Evolutionary conservation across 2,113 vertebrate species (phyloP), one percentile per base, ranked within the genome.

Genomic region (Strix uralensis): DNA sequence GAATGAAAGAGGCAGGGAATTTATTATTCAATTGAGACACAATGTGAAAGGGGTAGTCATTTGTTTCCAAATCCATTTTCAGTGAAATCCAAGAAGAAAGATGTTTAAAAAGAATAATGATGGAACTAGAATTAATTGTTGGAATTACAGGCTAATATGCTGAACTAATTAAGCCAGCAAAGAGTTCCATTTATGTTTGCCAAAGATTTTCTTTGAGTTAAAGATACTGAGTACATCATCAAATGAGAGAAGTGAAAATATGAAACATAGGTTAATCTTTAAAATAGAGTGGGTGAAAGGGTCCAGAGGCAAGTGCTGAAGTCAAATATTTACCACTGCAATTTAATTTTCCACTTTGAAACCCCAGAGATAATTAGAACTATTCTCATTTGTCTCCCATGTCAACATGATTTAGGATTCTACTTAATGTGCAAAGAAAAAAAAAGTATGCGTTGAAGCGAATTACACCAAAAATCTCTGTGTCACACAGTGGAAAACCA

Each of bases 281-380:
- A 94, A 96, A 95, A 96, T 13, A 61, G 73, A 89, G 61, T 59
- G 70, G 81, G 91, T 92, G 81, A 92, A 95, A 85, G 70, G 83
- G 92, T 97, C 91, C 92, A 92, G 70, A 95, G 66, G 78, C 92
- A 94, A 97, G 73, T 58, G 66, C 70, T 72, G 54, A 94, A 95
- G 86, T 96, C 91, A 94, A 97, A 97, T 96, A 97, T 97, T 97
- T 97, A 97, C 92, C 86, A 92, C 74, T 80, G 61, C 86, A 91
- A 87, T 97, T 96, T 94, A 91, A 96, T 96, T 95, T 97, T 95
- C 94, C 74, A 80, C 91, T 94, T 91, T 94, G 86, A 96, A 95
- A 95, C 70, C 55, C 54, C 57, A 91, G 54, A 95, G 92, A 90
- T 97, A 97, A 97, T 95, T 92, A 89, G 90, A 95, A 86, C 94